Evolutionary conservation across 2,113 vertebrate species (phyloP), one percentile per base, ranked within the genome.

Genomic region (Microtus oregoni): DNA sequence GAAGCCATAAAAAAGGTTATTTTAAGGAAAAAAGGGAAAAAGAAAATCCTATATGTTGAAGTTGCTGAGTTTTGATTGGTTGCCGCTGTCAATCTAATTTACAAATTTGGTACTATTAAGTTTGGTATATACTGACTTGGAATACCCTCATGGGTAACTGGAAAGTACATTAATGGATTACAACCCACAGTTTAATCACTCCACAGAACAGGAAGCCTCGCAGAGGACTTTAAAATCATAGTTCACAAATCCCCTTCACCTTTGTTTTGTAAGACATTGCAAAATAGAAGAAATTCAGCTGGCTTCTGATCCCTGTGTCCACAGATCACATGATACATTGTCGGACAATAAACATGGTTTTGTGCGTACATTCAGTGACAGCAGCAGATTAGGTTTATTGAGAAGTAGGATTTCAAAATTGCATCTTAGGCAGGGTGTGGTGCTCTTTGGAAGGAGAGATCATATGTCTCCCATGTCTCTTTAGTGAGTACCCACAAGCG

Each of bases 171-270:
- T 19, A 90, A 8, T 61, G 35, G 24, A 41, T 86, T 26, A 61
- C 41, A 90, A 55, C 6, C 4, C 78, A 30, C 41, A 89, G 77
- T 24, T 12, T 83, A 93, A 92, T 22, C 79, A 92, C 38, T 8
- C 47, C 85, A 28, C 35, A 14, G 93, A 26, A 93, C 0, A 88
- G 52, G 41, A 81, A 87, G 35, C 50, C 35, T 90, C 30, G 38
- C 3, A 30, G 73, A 94, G 94, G 52, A 92, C 86, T 96, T 92
- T 86, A 47, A 83, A 94, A 91, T 32, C 65, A 63, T 41, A 30
- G 67, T 38, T 94, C 82, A 86, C n/a, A 82, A 86, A 92, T 94
- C 63, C 47, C 50, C 63, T 96, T 97, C 85, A 55, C 75, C 92
- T 89, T 95, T 86, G n/a, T 68, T 82, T 89, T 95, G 93, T 15